A percentile compares a stretch with the other conserved stretches of the same genome.
These are phyloP conservation scores for Noturus placidus DNA, from an alignment of 2,113 vertebrate species.

Conservation along the genomic window DNA sequence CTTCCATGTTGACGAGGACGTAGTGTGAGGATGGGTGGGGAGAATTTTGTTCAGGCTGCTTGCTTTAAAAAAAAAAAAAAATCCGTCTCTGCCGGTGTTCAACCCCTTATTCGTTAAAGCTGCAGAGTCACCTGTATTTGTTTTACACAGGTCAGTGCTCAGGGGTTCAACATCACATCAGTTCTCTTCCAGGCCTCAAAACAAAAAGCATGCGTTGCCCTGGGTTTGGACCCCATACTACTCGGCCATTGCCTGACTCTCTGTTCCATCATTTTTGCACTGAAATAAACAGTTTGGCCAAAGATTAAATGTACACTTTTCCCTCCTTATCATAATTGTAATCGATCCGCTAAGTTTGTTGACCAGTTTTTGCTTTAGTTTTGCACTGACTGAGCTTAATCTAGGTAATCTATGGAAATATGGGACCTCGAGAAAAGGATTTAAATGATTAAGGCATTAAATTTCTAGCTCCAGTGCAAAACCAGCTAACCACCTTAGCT, in stretches of 20 bases:
- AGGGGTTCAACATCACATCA: constrained; percentile 67
- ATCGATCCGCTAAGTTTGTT: not conserved
- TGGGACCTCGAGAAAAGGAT: not conserved
- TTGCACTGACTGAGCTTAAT: not conserved
- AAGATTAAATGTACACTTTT: not conserved
- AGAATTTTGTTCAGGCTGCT: constrained; percentile 30
- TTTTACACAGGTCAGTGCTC: constrained; percentile 72
- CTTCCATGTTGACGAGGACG: constrained; percentile 5
- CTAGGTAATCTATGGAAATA: not conserved
- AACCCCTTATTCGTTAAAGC: constrained; percentile 39
- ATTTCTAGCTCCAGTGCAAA: not conserved
- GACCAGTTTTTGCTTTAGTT: not conserved
- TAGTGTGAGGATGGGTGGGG: constrained; percentile 24
- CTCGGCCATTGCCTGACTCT: not conserved
- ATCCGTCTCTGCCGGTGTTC: constrained; percentile 25
- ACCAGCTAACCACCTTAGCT: not conserved
- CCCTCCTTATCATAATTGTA: not conserved
- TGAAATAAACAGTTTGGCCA: constrained; percentile 15
- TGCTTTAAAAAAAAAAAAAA: not conserved
- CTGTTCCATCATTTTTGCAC: constrained; percentile 41
- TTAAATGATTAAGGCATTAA: not conserved
- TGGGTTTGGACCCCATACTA: not conserved
- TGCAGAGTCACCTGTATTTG: constrained; percentile 17
- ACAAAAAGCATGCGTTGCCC: constrained; percentile 18
- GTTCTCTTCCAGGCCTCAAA: constrained; percentile 8